These are phyloP conservation scores for Acipenser ruthenus DNA, from an alignment of 2,797 vertebrate species.

Conservation along the genomic window DNA sequence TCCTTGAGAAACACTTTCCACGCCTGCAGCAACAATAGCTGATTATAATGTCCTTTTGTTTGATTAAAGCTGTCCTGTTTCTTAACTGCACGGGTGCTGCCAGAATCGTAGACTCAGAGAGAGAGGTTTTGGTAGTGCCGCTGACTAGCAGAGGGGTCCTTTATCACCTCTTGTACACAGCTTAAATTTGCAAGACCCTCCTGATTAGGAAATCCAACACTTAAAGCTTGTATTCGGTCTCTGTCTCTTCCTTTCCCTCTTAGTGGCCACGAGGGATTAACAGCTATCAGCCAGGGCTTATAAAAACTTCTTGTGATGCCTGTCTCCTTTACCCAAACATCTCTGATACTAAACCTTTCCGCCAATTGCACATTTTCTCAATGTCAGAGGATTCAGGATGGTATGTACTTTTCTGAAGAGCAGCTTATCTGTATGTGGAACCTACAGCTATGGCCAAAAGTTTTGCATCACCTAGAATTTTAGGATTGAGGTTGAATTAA, in stretches of 20 bases:
- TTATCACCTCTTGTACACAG: background rate
- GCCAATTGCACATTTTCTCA: no score
- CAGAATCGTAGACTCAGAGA: background rate
- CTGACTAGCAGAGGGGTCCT: background rate
- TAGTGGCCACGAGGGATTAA: conserved; percentile 12
- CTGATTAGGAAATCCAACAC: conserved; percentile 6
- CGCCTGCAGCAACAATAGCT: background rate
- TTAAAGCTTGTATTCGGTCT: conserved; percentile 16
- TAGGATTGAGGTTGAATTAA: no score
- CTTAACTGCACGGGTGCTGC: background rate
- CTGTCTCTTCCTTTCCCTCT: background rate
- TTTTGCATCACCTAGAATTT: no score
- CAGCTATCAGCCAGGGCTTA: background rate
- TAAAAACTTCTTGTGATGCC: no score
- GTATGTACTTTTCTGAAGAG: no score
- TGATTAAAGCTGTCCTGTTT: background rate
- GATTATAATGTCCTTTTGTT: background rate
- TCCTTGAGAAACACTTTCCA: background rate
- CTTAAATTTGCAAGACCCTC: background rate
- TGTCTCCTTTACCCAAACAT: no score
- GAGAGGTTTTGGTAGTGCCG: background rate
- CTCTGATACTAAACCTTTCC: no score
- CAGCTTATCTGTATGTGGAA: no score
- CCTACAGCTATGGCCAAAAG: no score
- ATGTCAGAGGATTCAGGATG: no score